Base-by-base conservation (phyloP, 2,113 vertebrate genomes). In the Circaetus cinerascens region DNA sequence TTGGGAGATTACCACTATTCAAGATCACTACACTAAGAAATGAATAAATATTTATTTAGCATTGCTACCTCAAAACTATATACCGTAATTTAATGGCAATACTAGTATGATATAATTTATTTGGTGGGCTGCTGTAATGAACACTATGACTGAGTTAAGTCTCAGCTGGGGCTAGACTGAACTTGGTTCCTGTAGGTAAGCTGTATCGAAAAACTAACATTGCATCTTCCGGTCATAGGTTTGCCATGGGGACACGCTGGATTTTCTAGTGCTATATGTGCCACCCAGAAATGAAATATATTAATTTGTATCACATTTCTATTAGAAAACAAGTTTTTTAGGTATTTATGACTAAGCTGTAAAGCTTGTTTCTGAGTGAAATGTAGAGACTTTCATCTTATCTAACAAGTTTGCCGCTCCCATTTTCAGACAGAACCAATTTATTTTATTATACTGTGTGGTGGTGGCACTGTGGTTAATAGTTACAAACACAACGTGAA, bases 301-400 rank as follows among this genome's bases (percentile, higher is more conserved):
- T 97, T 94, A 97, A 95, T 75, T 73, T 64, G 21, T 48, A 85
- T 92, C 57, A 60, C 30, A 38, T 84, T 95, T 97, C 92, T 94
- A 93, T 97, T 96, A 97, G 96, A 95, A 97, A 95, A 87, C 45
- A 71, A 93, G 88, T 67, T 84, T 94, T 96, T 79, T 48, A 89
- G 50, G 53, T 74, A 73, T 95, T 97, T 98, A 95, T 95, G 86
- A 55, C 67, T 93, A 63, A 96, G 59, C 59, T 81, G 79, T 79
- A 96, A 90, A 97, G 74, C 74, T 90, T 91, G 46, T 95, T 95
- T 94, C 90, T 59, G 78, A 93, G 72, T 63, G 64, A 95, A 96
- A 87, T 23, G 46, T 56, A 45, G 34, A 95, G 96, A 36, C 89
- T 95, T 92, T 84, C 45, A 67, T 93, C 87, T 96, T 59, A 53